Conservation (phyloP, 2,888 invertebrate genomes). For the Sympetrum striolatum region DNA sequence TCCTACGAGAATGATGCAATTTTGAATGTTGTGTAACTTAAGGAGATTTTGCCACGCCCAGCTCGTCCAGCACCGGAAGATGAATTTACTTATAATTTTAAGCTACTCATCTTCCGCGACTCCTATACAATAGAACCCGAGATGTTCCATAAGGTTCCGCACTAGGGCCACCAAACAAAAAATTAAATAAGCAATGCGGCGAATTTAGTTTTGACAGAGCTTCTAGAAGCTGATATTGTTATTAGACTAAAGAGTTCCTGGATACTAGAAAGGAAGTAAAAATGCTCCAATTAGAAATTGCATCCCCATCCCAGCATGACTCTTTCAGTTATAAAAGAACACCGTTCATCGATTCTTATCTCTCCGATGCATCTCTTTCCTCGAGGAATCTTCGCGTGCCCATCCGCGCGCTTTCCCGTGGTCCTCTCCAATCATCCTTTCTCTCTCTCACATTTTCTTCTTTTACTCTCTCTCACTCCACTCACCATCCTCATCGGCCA, state of each 20-base stretch:
- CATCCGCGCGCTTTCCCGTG: neutral
- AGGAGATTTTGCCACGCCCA: too few species aligned
- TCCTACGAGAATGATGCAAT: too few species aligned
- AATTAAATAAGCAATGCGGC: too few species aligned
- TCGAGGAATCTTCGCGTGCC: constrained; percentile 14
- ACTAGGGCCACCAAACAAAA: too few species aligned
- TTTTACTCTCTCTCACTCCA: neutral
- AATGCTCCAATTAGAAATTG: neutral
- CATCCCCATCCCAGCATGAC: neutral
- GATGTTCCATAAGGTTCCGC: too few species aligned
- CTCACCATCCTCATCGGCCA: neutral
- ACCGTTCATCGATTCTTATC: neutral
- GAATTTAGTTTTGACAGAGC: too few species aligned
- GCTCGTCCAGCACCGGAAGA: too few species aligned
- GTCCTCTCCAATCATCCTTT: constrained; percentile 10
- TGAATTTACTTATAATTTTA: too few species aligned
- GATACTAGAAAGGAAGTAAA: neutral
- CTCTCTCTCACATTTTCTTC: neutral
- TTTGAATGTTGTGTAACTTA: too few species aligned
- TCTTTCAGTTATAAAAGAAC: neutral
- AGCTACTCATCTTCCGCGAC: too few species aligned
- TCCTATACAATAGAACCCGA: too few species aligned
- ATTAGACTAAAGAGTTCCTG: neutral
- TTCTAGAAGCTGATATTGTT: too few species aligned
- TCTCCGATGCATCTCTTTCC: neutral